phyloP scores from a whole-genome alignment of 1,140 invertebrate genomes.

The Himalopsyche phryganea region DNA sequence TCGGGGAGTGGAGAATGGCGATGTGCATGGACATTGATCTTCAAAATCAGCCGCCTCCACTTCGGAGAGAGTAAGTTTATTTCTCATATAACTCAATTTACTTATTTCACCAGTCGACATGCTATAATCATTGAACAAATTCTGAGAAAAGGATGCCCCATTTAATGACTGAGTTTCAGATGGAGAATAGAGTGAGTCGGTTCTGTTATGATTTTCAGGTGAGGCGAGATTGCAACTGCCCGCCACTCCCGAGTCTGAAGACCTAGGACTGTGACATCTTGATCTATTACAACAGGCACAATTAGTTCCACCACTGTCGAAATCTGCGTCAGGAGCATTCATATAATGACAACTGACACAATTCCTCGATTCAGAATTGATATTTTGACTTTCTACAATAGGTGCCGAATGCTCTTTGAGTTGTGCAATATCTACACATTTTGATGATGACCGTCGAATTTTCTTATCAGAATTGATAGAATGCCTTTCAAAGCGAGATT shows the following conservation, averaged over 20 bases:
- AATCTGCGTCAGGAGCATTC: conserved; percentile 36
- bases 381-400: conserved; percentile 7
- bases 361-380: conserved; percentile 35
- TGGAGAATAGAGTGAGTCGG: conserved; percentile 37
- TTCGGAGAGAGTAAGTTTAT: conserved; percentile 53
- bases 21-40: conserved; percentile 67
- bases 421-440: conserved; percentile 39
- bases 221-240: conserved; percentile 71
- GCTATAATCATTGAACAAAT: conserved; percentile 24
- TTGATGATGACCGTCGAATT: conserved; percentile 45
- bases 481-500: conserved; percentile 40
- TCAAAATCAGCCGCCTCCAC: conserved; percentile 65
- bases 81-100: conserved; percentile 38
- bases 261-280: conserved; percentile 61
- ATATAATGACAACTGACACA: conserved; percentile 53
- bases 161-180: conserved; percentile 29
- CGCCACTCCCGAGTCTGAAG: conserved; percentile 80
- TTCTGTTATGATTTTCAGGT: conserved; percentile 54
- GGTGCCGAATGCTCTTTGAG: conserved; percentile 12
- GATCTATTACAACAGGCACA: conserved; percentile 60
- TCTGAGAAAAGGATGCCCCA: conserved; percentile 13
- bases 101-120: conserved; percentile 32
- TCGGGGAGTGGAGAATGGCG: conserved; percentile 67
- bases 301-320: conserved; percentile 38
- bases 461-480: conserved; percentile 51